These are phyloP conservation scores for Sandelia bainsii DNA, from an alignment of 2,797 vertebrate genomes.

Conservation along the genomic window DNA sequence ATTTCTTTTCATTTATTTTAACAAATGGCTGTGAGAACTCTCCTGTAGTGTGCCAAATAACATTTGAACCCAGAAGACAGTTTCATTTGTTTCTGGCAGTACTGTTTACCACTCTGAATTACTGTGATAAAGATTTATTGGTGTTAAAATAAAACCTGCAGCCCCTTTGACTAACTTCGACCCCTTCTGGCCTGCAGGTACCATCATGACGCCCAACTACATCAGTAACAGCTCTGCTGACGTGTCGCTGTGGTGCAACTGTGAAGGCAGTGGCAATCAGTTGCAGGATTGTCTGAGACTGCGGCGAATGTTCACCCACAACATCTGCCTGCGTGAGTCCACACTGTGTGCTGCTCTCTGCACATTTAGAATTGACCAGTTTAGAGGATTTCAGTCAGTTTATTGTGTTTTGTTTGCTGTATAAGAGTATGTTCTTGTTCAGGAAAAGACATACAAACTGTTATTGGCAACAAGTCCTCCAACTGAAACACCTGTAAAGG, in stretches of 20 bases:
- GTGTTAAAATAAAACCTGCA: neutral
- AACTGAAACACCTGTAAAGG: too few relatives aligned
- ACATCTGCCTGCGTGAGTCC: slow-evolving; percentile 93
- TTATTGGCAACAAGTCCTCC: too few relatives aligned
- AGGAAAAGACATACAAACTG: too few relatives aligned
- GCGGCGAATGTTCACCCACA: slow-evolving; percentile 90
- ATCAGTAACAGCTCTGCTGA: slow-evolving; percentile 90
- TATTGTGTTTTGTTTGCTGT: too few relatives aligned
- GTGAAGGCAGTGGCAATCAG: slow-evolving; percentile 93
- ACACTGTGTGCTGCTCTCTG: neutral
- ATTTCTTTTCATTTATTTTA: too few relatives aligned
- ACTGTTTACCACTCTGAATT: neutral
- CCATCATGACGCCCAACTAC: slow-evolving; percentile 96
- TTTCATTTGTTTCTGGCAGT: neutral
- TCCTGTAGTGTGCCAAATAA: too few relatives aligned
- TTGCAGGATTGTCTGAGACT: slow-evolving; percentile 92
- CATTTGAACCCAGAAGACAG: too few relatives aligned
- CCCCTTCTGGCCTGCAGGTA: slow-evolving; percentile 82
- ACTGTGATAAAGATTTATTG: neutral
- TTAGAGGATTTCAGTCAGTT: too few relatives aligned
- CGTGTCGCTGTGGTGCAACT: slow-evolving; percentile 93
- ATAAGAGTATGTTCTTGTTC: too few relatives aligned
- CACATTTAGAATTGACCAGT: too few relatives aligned
- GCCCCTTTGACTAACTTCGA: neutral
- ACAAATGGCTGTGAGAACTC: too few relatives aligned